Evolutionary conservation across 2,797 vertebrate species (phyloP).

Genomic region (Sebastolobus altivelis): DNA sequence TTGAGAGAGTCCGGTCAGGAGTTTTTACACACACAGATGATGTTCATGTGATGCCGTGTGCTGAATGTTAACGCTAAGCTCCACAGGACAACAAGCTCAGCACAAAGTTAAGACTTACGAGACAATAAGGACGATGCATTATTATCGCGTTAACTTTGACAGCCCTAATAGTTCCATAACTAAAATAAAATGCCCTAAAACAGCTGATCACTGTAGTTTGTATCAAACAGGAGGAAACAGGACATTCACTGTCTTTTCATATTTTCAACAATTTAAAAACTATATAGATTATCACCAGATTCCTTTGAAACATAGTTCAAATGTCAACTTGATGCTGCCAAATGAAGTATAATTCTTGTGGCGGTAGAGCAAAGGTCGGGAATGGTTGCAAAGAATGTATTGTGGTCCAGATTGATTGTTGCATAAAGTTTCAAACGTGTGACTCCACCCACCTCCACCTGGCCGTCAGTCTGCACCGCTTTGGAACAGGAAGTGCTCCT

Average conservation of each 20-base stretch:
- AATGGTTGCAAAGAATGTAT: no score
- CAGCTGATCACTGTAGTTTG: no score
- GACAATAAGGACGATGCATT: neutral
- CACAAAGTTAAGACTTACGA: neutral
- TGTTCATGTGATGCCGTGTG: slow-evolving; percentile 45
- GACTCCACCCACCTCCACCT: slow-evolving; percentile 49
- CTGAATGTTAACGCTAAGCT: slow-evolving; percentile 11
- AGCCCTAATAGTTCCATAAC: no score
- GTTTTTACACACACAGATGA: slow-evolving; percentile 3
- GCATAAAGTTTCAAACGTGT: neutral
- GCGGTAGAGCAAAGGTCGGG: neutral
- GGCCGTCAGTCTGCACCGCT: slow-evolving; percentile 74
- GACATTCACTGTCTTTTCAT: no score
- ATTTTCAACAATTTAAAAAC: no score
- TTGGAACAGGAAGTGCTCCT: slow-evolving; percentile 62
- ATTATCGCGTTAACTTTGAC: no score
- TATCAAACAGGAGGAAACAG: no score
- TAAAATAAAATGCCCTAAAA: no score
- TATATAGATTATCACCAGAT: no score
- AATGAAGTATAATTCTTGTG: neutral
- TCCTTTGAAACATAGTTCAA: no score
- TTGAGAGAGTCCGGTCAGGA: slow-evolving; percentile 14
- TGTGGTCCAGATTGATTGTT: no score
- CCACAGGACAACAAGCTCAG: neutral
- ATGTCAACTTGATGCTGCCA: no score